Evolutionary conservation across 1,140 invertebrate species (phyloP), one percentile per base, ranked within the genome.

Genomic region (Drosophila rufa): DNA sequence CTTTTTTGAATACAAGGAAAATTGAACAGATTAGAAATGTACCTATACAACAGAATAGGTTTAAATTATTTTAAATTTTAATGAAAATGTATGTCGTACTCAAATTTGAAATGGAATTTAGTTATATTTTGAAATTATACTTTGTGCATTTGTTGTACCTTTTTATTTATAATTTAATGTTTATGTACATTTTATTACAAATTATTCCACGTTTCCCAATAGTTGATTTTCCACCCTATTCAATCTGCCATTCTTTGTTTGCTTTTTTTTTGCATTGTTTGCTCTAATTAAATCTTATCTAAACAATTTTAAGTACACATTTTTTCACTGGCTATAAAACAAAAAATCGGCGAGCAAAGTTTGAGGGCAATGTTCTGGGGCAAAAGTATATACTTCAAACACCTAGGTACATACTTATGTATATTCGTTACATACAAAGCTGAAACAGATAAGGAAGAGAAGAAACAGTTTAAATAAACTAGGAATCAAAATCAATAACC

Each of bases 201-300:
- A 36, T 36, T 36, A 11, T 36, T 36, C 33, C 33, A 36, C 33
- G 7, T 33, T 9, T 33, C 2, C 30, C 8, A 33, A 33, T 14
- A 15, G 27, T 42, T 51, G 30, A 57, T 42, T 53, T 76, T 40
- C n/a, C 43, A 9, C n/a, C 4, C 8, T 6, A 3, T 42, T 27
- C 14, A 11, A 19, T 22, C 30, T 27, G 48, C n/a, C 25, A 17
- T 30, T 25, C 25, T 17, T 33, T 45, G 7, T 45, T 57, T 9
- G n/a, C 15, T 25, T 27, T 25, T 27, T 43, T 48, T 0, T 67
- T 36, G 38, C 25, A 59, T 59, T 64, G 43, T 67, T 53, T 55
- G 77, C 45, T 40, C 47, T 58, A 74, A 80, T 80, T 75, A 68
- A 80, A 80, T 80, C 70, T 80, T 80, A 80, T 80, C 70, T 75